Conservation (phyloP, 2,113 vertebrate genomes). For the Murina feae region DNA sequence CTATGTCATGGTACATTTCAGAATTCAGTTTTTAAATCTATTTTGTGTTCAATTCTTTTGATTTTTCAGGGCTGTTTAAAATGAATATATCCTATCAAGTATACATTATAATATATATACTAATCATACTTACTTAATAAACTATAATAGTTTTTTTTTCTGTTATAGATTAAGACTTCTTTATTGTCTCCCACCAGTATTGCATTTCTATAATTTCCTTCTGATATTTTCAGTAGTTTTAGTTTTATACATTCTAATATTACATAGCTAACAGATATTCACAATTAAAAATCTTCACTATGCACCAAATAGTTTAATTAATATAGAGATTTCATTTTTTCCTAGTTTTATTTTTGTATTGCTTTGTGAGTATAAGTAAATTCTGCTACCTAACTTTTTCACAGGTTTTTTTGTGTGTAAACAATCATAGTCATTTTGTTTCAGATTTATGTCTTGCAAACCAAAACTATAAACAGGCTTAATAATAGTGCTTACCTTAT, state of each 20-base stretch:
- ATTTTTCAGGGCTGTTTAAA: not conserved
- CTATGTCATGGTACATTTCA: not conserved
- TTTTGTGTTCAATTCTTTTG: not conserved
- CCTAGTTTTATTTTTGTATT: not conserved
- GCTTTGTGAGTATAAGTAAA: not conserved
- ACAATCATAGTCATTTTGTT: not conserved
- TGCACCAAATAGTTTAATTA: not conserved
- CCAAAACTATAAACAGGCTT: not conserved
- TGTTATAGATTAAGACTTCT: not conserved
- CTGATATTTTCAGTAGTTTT: not conserved
- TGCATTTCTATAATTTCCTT: not conserved
- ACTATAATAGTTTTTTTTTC: not conserved
- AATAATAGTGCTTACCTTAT: not conserved
- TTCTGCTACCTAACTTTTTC: not conserved
- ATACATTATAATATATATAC: not conserved
- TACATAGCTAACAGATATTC: not conserved
- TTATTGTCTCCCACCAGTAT: not conserved
- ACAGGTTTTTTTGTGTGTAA: not conserved
- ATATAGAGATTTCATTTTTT: not conserved
- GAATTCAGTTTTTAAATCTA: not conserved
- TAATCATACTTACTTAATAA: not conserved
- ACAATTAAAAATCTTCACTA: not conserved
- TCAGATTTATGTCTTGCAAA: not conserved
- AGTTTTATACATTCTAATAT: not conserved
- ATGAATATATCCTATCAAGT: not conserved